These are phyloP conservation scores for Centropus bengalensis DNA, from an alignment of 2,113 vertebrate species.

Conservation along the genomic window DNA sequence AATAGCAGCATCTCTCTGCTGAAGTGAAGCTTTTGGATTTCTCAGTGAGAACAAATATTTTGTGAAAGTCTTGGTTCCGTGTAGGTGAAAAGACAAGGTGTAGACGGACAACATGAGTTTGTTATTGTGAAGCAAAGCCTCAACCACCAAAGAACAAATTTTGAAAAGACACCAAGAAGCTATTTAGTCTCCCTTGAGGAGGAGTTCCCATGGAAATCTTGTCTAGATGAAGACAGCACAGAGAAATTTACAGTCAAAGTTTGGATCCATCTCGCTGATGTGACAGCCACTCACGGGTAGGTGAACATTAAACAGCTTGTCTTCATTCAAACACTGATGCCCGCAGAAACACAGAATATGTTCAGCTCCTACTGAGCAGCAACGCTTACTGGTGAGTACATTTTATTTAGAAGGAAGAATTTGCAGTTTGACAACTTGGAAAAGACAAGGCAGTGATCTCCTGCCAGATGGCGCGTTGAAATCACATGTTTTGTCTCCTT, in stretches of 20 bases:
- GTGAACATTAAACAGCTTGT: constrained; percentile 56
- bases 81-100: neutral
- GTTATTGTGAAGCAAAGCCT: neutral
- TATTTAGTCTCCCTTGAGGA: neutral
- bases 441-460: constrained; percentile 3
- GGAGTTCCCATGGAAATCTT: neutral
- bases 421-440: constrained; percentile 36
- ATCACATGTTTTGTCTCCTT: neutral
- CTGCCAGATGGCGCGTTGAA: constrained; percentile 10
- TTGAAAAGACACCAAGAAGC: neutral
- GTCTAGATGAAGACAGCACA: neutral
- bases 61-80: neutral
- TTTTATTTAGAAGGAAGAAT: constrained; percentile 42
- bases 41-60: neutral
- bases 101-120: neutral
- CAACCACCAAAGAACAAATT: neutral
- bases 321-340: constrained; percentile 25
- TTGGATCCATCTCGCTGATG: constrained; percentile 19
- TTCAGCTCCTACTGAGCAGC: constrained; percentile 8
- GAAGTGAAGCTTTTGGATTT: neutral
- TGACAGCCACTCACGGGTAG: constrained; percentile 30
- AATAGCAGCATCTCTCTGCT: neutral
- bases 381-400: neutral
- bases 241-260: constrained; percentile 25
- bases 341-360: constrained; percentile 8